A percentile compares a stretch with the other conserved stretches of the same genome.
phyloP scores from a whole-genome alignment of 2,888 invertebrate genomes.

The Rhyacophila evoluta region DNA sequence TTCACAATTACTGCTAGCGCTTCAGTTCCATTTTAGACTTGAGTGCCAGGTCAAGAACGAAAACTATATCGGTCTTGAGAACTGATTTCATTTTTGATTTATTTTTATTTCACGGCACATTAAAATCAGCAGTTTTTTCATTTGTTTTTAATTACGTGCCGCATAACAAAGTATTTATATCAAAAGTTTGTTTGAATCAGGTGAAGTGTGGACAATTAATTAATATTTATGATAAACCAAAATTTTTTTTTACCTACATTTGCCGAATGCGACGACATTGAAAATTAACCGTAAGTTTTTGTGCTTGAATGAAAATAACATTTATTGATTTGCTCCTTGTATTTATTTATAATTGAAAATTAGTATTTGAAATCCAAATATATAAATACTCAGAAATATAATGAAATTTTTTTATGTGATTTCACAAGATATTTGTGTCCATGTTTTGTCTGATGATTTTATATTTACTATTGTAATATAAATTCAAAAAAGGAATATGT shows the following conservation, averaged over 20 bases:
- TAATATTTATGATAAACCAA: too few relatives aligned
- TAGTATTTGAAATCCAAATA: too few relatives aligned
- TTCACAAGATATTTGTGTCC: too few relatives aligned
- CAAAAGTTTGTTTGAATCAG: neutral
- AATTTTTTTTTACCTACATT: too few relatives aligned
- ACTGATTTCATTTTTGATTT: neutral
- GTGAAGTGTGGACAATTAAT: neutral
- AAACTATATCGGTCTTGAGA: neutral
- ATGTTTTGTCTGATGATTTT: too few relatives aligned
- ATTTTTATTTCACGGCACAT: neutral
- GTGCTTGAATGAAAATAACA: too few relatives aligned
- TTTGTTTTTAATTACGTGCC: neutral
- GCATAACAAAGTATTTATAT: neutral
- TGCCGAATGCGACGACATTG: neutral
- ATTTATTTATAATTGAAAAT: too few relatives aligned
- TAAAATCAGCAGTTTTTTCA: neutral
- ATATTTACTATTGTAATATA: too few relatives aligned
- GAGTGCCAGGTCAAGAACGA: conserved; percentile 22
- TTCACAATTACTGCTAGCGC: neutral
- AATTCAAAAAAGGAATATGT: too few relatives aligned
- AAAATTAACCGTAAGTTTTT: conserved; percentile 1
- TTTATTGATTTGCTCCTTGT: too few relatives aligned
- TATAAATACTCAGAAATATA: too few relatives aligned
- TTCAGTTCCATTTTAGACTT: conserved; percentile 21
- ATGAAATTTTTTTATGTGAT: too few relatives aligned